Percentiles rank a stretch among this genome's conserved stretches.
These are phyloP conservation scores for Lepidostoma basale DNA, from an alignment of 1,140 invertebrate species.

Conservation along the genomic window DNA sequence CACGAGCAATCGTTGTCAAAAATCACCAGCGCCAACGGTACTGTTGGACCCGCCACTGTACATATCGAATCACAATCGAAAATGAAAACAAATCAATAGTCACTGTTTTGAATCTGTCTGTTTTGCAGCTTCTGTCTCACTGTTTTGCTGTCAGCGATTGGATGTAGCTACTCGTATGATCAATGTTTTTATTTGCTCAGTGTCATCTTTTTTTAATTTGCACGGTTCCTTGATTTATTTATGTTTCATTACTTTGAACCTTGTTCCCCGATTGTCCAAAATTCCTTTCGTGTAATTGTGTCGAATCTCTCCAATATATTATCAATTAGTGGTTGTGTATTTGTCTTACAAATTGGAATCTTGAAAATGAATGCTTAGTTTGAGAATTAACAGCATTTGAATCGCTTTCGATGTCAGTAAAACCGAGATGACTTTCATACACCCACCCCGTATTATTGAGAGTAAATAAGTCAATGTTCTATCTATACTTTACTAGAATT, in stretches of 20 bases:
- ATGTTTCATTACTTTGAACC: background rate
- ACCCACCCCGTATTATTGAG: no score
- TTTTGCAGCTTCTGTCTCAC: slow-evolving; percentile 30
- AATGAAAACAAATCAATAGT: no score
- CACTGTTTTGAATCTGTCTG: slow-evolving; percentile 27
- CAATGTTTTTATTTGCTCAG: slow-evolving; percentile 19
- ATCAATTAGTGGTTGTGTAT: slow-evolving; percentile 14
- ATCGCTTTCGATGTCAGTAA: slow-evolving; percentile 3
- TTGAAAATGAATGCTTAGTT: slow-evolving; percentile 11
- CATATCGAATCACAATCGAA: no score
- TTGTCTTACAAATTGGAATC: slow-evolving; percentile 1
- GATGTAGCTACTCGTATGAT: background rate
- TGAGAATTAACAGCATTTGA: slow-evolving; percentile 7
- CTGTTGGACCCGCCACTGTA: no score
- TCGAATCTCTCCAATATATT: background rate
- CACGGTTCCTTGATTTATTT: slow-evolving; percentile 15
- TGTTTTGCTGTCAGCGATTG: slow-evolving; percentile 21
- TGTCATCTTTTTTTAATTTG: slow-evolving; percentile 10
- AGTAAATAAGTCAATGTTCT: no score
- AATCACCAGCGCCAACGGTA: no score
- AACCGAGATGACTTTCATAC: no score
- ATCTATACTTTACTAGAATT: no score
- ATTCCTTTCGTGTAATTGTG: background rate
- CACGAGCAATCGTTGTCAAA: no score
- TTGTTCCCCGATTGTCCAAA: background rate